phyloP scores from a whole-genome alignment of 2,113 vertebrate species.

The Gymnocephalus cernua region DNA sequence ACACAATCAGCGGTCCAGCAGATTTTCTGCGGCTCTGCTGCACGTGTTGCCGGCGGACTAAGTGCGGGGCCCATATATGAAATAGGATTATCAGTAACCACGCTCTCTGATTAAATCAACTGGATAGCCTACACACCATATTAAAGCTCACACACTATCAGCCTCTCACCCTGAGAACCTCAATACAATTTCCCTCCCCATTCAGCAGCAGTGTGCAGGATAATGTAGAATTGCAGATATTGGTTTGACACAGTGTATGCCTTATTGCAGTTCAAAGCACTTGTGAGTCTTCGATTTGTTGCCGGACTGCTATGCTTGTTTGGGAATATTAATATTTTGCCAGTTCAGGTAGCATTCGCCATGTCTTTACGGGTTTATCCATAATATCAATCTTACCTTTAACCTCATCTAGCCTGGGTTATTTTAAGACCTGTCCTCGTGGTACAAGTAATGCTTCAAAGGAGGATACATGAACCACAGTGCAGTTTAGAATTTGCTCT shows the following conservation, averaged over 20 bases:
- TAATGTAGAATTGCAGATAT: constrained; percentile 29
- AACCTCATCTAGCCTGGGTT: constrained; percentile 8
- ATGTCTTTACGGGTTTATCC: constrained; percentile 34
- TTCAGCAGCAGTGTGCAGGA: constrained; percentile 25
- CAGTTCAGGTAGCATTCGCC: constrained; percentile 2
- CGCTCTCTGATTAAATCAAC: constrained; percentile 75
- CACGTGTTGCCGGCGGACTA: constrained; percentile 62
- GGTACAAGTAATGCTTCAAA: not conserved
- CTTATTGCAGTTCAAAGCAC: constrained; percentile 21
- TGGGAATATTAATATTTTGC: constrained; percentile 23
- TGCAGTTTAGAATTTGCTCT: not conserved
- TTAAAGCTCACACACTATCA: constrained; percentile 67
- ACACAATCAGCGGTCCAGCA: constrained; percentile 44
- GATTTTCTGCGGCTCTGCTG: constrained; percentile 53
- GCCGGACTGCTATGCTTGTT: constrained; percentile 12
- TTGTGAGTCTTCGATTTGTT: not conserved
- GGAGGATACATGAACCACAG: not conserved
- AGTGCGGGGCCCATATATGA: constrained; percentile 63
- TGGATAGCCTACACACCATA: constrained; percentile 62
- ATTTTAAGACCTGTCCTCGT: constrained; percentile 39
- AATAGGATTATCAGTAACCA: constrained; percentile 76
- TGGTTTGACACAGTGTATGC: constrained; percentile 21
- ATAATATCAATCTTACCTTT: constrained; percentile 37
- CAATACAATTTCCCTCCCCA: constrained; percentile 20
- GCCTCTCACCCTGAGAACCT: constrained; percentile 46